Evolutionary conservation across 2,113 vertebrate species (phyloP).

Genomic region (Thunnus thynnus): DNA sequence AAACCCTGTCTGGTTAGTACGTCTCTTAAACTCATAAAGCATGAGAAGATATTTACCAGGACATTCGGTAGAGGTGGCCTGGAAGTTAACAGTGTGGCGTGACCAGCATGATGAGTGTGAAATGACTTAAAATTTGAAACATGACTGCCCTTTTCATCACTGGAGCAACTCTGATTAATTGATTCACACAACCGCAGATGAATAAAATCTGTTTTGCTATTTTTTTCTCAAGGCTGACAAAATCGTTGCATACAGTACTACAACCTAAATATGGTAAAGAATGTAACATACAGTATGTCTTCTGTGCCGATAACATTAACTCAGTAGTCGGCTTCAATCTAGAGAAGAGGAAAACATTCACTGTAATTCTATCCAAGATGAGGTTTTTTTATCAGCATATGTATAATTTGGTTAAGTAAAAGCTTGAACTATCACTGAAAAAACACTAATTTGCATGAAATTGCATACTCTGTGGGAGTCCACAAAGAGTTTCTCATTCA

Average conservation of each 20-base stretch:
- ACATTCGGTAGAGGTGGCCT: not conserved
- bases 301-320: not conserved
- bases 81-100: not conserved
- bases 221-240: not conserved
- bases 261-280: not conserved
- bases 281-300: no score
- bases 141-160: not conserved
- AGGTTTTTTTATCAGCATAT: not conserved
- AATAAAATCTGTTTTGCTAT: not conserved
- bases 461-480: conserved; percentile 31
- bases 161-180: not conserved
- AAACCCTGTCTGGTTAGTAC: not conserved
- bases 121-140: not conserved
- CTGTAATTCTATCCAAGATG: conserved; percentile 5
- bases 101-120: not conserved
- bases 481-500: conserved; percentile 4
- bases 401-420: conserved; percentile 37
- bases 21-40: not conserved
- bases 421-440: conserved; percentile 18
- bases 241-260: not conserved
- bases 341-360: conserved; percentile 2
- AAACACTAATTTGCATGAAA: conserved; percentile 33
- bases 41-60: not conserved
- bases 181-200: not conserved
- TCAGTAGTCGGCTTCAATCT: not conserved